Conservation (phyloP, 2,113 vertebrate species). For the Odontesthes bonariensis region DNA sequence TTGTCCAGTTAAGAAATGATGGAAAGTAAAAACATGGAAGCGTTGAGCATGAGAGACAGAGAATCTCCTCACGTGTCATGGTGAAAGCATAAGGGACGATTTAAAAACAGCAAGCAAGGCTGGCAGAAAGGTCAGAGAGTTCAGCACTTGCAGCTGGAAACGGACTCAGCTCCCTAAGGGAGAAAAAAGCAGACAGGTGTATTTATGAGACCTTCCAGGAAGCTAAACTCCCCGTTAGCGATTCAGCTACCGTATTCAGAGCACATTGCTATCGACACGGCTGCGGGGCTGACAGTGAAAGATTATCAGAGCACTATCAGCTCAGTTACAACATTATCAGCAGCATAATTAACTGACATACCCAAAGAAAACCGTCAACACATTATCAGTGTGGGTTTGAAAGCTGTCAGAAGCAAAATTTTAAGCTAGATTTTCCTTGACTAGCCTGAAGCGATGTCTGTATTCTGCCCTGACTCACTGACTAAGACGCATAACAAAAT, state of each 20-base stretch:
- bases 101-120: neutral
- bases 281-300: neutral
- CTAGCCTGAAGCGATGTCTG: neutral
- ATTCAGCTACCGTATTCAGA: conserved; percentile 9
- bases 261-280: neutral
- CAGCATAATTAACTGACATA: neutral
- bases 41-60: no score
- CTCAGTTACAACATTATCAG: conserved; percentile 6
- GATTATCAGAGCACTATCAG: neutral
- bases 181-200: conserved; percentile 14
- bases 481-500: neutral
- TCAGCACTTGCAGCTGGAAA: neutral
- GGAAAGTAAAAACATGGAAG: neutral
- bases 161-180: neutral
- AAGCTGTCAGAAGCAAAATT: neutral
- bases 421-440: neutral
- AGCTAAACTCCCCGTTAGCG: conserved; percentile 13
- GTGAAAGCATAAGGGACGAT: neutral
- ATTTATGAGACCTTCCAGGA: conserved; percentile 16
- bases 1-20: neutral
- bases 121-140: conserved; percentile 4
- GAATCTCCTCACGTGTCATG: no score
- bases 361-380: neutral
- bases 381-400: neutral
- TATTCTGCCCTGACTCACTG: neutral